Conservation (phyloP, 2,797 vertebrate species). For the Spea hammondii region DNA sequence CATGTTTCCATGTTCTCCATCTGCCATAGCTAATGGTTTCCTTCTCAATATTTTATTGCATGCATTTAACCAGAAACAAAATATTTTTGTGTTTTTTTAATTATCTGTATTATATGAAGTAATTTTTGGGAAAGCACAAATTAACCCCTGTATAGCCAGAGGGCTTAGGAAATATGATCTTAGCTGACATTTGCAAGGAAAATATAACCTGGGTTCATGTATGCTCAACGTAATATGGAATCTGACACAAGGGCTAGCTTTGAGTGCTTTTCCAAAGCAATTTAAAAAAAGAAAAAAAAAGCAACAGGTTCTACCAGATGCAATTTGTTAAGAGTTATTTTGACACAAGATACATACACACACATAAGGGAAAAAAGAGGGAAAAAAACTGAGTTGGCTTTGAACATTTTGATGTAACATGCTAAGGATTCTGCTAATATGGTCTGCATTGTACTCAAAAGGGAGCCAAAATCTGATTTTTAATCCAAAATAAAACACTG, state of each 20-base stretch:
- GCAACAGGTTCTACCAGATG: constrained; percentile 24
- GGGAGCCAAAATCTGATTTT: neutral
- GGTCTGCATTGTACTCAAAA: neutral
- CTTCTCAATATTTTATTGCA: constrained; percentile 7
- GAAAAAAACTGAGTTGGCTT: too few relatives aligned
- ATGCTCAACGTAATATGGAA: constrained; percentile 10
- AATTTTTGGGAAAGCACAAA: constrained; percentile 31
- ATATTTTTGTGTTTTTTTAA: constrained; percentile 13
- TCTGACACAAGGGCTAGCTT: constrained; percentile 13
- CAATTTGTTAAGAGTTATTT: neutral
- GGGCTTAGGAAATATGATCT: constrained; percentile 32
- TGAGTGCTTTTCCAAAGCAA: constrained; percentile 3
- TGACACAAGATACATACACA: neutral
- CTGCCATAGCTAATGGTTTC: neutral
- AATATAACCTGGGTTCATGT: constrained; percentile 18
- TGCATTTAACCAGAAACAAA: constrained; percentile 13
- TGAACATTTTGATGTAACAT: too few relatives aligned
- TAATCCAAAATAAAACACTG: neutral
- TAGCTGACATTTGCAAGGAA: constrained; percentile 28
- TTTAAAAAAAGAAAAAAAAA: constrained; percentile 10
- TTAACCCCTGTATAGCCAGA: constrained; percentile 39
- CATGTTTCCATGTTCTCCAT: too few relatives aligned
- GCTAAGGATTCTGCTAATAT: neutral
- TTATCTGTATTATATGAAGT: constrained; percentile 32
- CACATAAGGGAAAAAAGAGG: neutral